Evolutionary conservation across 2,797 vertebrate genomes (phyloP).

Genomic region (Phoeniculus purpureus): DNA sequence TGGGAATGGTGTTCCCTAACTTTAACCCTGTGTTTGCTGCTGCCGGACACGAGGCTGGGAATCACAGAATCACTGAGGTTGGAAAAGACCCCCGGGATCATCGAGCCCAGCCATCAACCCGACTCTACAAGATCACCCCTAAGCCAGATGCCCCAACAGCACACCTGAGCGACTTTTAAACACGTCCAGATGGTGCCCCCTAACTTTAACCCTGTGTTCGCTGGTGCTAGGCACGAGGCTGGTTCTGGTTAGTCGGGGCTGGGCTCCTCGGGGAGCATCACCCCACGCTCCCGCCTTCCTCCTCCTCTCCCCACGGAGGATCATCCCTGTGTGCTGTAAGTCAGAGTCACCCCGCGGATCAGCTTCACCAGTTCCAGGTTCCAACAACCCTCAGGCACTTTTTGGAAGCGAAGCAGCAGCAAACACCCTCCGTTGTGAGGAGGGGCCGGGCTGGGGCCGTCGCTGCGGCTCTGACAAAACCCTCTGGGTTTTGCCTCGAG

Average conservation of each 20-base stretch:
- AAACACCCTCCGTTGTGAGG: not conserved
- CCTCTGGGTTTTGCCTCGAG: not conserved
- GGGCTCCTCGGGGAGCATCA: not conserved
- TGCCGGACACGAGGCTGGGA: not conserved
- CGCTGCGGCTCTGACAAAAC: slow-evolving; percentile 23
- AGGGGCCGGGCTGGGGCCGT: not conserved
- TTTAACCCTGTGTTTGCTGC: slow-evolving; percentile 23
- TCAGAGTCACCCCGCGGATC: accelerated
- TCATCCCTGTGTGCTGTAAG: not conserved
- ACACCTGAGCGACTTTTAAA: no score
- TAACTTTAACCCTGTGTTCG: slow-evolving; percentile 45
- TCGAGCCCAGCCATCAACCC: no score
- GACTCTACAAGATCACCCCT: no score
- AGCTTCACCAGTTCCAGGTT: not conserved
- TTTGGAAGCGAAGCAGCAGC: not conserved
- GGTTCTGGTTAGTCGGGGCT: not conserved
- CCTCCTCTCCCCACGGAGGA: not conserved
- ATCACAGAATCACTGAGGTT: not conserved
- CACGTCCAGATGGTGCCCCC: not conserved
- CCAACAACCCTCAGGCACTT: not conserved
- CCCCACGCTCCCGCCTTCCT: accelerated
- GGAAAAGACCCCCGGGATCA: not conserved
- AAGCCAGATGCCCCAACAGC: no score
- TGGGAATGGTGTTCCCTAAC: slow-evolving; percentile 54
- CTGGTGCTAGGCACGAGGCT: not conserved